A percentile compares a stretch with the other conserved stretches of the same genome.
phyloP scores from a whole-genome alignment of 2,888 invertebrate genomes.

The Nemotelus nigrinus region DNA sequence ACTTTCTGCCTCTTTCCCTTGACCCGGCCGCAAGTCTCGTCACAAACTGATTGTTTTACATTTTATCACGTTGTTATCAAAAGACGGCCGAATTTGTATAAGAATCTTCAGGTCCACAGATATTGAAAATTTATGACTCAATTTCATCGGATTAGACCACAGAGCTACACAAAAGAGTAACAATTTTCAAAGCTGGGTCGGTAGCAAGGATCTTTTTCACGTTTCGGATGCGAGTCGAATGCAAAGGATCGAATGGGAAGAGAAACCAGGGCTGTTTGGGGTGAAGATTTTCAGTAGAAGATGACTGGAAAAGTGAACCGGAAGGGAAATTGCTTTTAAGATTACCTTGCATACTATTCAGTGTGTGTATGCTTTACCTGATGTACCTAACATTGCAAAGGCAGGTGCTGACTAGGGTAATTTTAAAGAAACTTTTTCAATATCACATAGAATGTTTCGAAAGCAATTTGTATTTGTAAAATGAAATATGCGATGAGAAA shows the following conservation, averaged over 20 bases:
- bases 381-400: no score
- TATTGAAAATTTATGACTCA: slow-evolving; percentile 44
- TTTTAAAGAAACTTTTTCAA: no score
- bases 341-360: slow-evolving; percentile 22
- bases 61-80: slow-evolving; percentile 46
- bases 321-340: slow-evolving; percentile 24
- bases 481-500: no score
- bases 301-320: slow-evolving; percentile 1
- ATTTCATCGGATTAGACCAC: slow-evolving; percentile 40
- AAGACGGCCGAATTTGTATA: slow-evolving; percentile 6
- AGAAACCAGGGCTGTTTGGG: neutral
- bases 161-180: slow-evolving; percentile 23
- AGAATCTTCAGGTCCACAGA: slow-evolving; percentile 2
- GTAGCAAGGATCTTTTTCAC: neutral
- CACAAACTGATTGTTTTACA: slow-evolving; percentile 42
- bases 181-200: neutral
- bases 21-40: neutral
- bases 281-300: neutral
- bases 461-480: no score
- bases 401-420: no score
- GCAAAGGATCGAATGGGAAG: neutral
- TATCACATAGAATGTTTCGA: no score
- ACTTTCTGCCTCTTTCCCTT: no score
- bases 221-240: neutral
- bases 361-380: no score